These are phyloP conservation scores for Taxidea taxus DNA, from an alignment of 2,113 vertebrate species.

Conservation along the genomic window DNA sequence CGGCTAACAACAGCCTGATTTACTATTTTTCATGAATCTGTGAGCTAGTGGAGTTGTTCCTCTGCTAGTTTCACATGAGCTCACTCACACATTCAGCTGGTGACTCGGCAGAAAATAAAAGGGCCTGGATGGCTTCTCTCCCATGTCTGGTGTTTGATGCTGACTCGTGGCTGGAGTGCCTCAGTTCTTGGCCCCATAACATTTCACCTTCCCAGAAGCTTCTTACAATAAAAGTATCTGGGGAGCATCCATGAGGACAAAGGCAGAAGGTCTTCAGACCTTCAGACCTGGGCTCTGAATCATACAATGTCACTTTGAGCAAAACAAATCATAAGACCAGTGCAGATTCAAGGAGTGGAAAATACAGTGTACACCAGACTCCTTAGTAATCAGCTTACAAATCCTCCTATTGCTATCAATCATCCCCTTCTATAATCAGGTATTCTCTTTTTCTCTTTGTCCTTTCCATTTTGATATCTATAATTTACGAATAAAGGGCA, in stretches of 20 bases:
- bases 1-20: background rate
- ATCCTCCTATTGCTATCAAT: background rate
- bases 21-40: background rate
- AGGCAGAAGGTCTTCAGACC: background rate
- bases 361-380: background rate
- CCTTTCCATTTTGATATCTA: background rate
- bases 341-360: background rate
- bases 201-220: background rate
- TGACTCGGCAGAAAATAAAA: background rate
- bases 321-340: background rate
- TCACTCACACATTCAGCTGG: background rate
- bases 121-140: background rate
- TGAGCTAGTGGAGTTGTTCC: background rate
- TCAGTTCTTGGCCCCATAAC: background rate
- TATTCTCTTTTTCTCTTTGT: background rate
- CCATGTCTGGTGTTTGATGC: fast-evolving
- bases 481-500: background rate
- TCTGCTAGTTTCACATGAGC: background rate
- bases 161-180: background rate
- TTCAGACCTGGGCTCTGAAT: background rate
- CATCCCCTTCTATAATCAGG: background rate
- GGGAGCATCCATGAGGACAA: background rate
- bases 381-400: background rate
- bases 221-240: background rate
- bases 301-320: background rate